Base-by-base conservation (phyloP, 2,888 invertebrate genomes). In the Diarsia brunnea region DNA sequence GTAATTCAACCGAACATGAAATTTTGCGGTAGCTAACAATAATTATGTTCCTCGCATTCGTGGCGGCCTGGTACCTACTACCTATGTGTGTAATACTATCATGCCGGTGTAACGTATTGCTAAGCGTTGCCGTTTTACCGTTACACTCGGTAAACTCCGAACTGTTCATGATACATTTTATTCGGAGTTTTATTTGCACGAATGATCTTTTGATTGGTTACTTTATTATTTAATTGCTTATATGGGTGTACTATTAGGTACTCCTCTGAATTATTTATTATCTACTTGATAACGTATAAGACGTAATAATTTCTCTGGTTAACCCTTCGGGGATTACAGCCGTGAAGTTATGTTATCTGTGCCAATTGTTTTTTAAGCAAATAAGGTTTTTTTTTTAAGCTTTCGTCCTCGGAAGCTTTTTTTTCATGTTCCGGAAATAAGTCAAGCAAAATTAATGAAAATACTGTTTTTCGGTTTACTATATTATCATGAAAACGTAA, bases 1-100 rank as follows among this genome's bases (percentile, higher is more conserved):
- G 89, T 90, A 88, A 92, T 91, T 90, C 87, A 88, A 87, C 91
- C 89, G 82, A 90, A 91, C 89, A 89, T 81, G 91, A 88, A 91
- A 91, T 91, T 91, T 91, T 90, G 92, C 84, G 91, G 92, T 82
- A 70, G 87, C 84, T 87, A 79, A 90, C 89, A 89, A 90, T 90
- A 89, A 90, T 90, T 89, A 90, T 88, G 88, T 87, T 87, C 84
- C 86, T 85, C 88, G 84, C 84, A 85, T 84, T 84, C 82, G 82
- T 72, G 88, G 86, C 79, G 80, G 85, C 77, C 83, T 77, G 78
- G 55, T 43, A 63, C 63, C 43, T 43, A 63, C 43, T 43, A 63
- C 63, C 43, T 63, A 63, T 63, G 63, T 61, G 58, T 71, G 77
- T 82, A 78, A 71, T 89, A 84, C 84, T 82, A 82, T 73, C 78